A percentile compares a stretch with the other conserved stretches of the same genome.
Evolutionary conservation across 1,140 invertebrate species (phyloP).

Genomic region (Bombus cullumanus): DNA sequence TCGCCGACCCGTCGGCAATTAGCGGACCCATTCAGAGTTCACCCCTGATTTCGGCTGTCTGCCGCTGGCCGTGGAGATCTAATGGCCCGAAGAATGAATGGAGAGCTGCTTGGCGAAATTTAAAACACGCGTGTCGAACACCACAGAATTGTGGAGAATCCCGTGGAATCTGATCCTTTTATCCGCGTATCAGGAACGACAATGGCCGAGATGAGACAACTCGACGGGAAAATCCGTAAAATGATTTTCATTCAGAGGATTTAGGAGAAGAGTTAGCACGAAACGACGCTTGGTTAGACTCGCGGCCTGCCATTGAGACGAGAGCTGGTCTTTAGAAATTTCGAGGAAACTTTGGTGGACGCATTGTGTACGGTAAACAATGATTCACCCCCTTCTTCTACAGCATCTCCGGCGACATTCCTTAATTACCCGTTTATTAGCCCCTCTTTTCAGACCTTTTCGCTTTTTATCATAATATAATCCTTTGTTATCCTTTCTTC

Average conservation of each 20-base stretch:
- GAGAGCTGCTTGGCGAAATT: slow-evolving; percentile 55
- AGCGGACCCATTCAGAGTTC: slow-evolving; percentile 65
- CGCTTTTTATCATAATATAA: neutral
- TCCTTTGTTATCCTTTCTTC: neutral
- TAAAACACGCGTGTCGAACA: slow-evolving; percentile 60
- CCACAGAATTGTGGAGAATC: neutral
- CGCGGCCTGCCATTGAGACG: neutral
- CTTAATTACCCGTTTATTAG: slow-evolving; percentile 60
- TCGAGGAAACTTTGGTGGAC: neutral
- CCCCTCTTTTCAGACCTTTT: neutral
- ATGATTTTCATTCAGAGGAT: slow-evolving; percentile 11
- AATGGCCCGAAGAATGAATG: slow-evolving; percentile 42
- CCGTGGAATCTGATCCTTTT: slow-evolving; percentile 11
- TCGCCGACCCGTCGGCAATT: slow-evolving; percentile 68
- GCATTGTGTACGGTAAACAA: slow-evolving; percentile 68
- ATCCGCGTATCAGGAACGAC: slow-evolving; percentile 7
- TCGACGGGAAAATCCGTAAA: neutral
- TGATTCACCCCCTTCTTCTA: slow-evolving; percentile 56
- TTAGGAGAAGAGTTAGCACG: neutral
- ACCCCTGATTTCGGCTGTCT: slow-evolving; percentile 37
- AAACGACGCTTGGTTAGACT: neutral
- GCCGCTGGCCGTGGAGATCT: neutral
- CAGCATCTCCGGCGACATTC: slow-evolving; percentile 23
- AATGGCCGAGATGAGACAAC: slow-evolving; percentile 15
- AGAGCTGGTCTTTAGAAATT: slow-evolving; percentile 19